Base-by-base conservation (phyloP, 2,797 vertebrate genomes). In the Buphagus erythrorhynchus region DNA sequence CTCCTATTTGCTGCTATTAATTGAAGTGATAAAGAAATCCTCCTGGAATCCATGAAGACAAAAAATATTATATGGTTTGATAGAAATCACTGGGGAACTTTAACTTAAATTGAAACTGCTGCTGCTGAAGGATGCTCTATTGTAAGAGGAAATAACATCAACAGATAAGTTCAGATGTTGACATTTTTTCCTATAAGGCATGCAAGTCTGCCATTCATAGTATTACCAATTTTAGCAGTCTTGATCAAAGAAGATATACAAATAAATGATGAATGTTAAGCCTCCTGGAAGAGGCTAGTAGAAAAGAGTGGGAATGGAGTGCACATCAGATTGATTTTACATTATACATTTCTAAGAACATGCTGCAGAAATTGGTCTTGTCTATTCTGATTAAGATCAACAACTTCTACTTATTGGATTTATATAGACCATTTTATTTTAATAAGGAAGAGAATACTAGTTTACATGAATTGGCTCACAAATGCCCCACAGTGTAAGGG, bases 321-420 rank as follows among this genome's bases (percentile, higher is more conserved):
- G 14, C n/a, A 4, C 16, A 58, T 78, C 55, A 24, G 21, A 66
- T 25, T 74, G 81, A 73, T 87, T 73, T 84, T 49, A 84, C 22
- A 63, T 43, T 43, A 28, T 13, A 42, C 0, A 29, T 25, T 35
- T 75, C 75, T 77, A 91, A 91, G 26, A 85, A 16, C 20, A 21
- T 21, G 69, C 61, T 93, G 75, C 55, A 82, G 67, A 97, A 92
- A 94, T 35, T 49, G 59, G 91, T 82, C 40, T 76, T 77, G 42
- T 79, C 76, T 94, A 63, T 82, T 89, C 55, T 59, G 80, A 93
- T 84, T 83, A 93, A 26, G 48, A 93, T 86, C 73, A 95, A 71
- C 42, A n/a, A 51, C 18, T 76, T 63, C 83, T 78, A 22, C 66
- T 89, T 94, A 90, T 42, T 85, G 20, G 68, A 75, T 94, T 88